phyloP scores from a whole-genome alignment of 2,797 vertebrate species.

The Pseudomugil tenellus region DNA sequence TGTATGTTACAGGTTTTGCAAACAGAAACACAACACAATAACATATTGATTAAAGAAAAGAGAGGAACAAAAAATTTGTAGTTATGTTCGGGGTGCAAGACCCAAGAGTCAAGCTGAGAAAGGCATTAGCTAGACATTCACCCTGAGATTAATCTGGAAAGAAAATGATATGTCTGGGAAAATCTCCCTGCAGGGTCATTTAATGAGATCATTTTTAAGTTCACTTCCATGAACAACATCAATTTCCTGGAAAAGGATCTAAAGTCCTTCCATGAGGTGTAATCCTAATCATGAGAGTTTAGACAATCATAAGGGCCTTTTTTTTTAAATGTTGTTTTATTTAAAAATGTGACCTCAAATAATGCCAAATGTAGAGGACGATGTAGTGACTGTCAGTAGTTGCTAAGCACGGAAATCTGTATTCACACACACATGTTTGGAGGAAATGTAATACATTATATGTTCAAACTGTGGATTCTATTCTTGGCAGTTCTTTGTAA shows the following conservation, averaged over 20 bases:
- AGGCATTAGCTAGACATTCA: conserved; percentile 42
- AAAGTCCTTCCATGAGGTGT: neutral
- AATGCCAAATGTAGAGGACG: conserved; percentile 25
- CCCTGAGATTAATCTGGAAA: conserved; percentile 41
- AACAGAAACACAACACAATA: neutral
- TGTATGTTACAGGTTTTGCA: neutral
- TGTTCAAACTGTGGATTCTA: neutral
- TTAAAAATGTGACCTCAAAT: conserved; percentile 11
- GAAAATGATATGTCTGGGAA: conserved; percentile 40
- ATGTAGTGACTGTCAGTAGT: neutral
- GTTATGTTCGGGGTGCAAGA: conserved; percentile 12
- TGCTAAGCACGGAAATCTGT: neutral
- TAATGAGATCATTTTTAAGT: conserved; percentile 38
- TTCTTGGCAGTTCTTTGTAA: neutral
- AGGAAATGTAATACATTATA: no score
- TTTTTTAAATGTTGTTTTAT: conserved; percentile 6
- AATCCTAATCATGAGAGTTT: no score
- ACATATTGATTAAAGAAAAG: neutral
- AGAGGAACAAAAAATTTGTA: neutral
- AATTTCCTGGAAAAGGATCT: conserved; percentile 24
- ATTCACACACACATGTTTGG: no score
- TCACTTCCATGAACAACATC: conserved; percentile 5
- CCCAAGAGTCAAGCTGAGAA: conserved; percentile 48
- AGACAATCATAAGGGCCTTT: neutral
- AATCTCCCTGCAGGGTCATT: conserved; percentile 31